phyloP scores from a whole-genome alignment of 2,888 invertebrate genomes.

The Candidula unifasciata region DNA sequence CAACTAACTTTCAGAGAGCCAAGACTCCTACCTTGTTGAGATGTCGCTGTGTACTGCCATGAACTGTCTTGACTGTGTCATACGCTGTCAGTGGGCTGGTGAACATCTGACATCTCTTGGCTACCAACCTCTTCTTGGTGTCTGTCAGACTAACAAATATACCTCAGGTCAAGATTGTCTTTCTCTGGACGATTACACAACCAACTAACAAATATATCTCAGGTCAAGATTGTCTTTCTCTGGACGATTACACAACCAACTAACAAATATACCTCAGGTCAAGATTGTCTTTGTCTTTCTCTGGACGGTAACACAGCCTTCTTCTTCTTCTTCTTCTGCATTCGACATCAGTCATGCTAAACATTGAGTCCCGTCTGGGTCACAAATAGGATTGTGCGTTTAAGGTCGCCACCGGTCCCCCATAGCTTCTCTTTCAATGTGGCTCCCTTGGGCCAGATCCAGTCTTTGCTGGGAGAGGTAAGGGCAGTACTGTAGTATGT shows the following conservation, averaged over 20 bases:
- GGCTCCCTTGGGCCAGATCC: no score
- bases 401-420: background rate
- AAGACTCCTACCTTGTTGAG: constrained; percentile 65
- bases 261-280: constrained; percentile 43
- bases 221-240: background rate
- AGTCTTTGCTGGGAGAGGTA: no score
- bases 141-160: constrained; percentile 65
- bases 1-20: background rate
- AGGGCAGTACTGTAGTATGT: no score
- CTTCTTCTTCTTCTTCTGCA: no score
- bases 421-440: no score
- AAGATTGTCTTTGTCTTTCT: background rate
- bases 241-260: constrained; percentile 51
- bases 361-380: no score
- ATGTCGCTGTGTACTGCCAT: constrained; percentile 66
- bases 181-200: background rate
- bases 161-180: background rate
- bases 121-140: constrained; percentile 69
- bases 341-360: no score
- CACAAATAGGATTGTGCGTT: no score
- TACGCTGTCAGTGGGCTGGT: constrained; percentile 67
- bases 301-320: no score
- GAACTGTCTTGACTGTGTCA: constrained; percentile 64
- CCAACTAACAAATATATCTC: constrained; percentile 56
- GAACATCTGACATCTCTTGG: constrained; percentile 66